phyloP scores from a whole-genome alignment of 2,113 vertebrate genomes.

The Melospiza melodia region DNA sequence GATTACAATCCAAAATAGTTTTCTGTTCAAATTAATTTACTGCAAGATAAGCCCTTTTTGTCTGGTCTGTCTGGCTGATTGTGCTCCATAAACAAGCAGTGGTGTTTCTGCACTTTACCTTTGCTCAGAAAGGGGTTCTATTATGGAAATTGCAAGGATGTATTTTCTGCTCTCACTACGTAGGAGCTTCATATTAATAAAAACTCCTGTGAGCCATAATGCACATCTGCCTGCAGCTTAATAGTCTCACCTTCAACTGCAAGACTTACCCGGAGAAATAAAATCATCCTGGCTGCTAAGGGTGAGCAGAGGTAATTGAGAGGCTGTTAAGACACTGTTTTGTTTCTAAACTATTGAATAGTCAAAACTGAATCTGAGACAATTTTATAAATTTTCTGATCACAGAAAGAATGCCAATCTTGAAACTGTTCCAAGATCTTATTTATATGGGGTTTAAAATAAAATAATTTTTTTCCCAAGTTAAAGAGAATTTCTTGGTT shows the following conservation, averaged over 20 bases:
- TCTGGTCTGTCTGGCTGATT: background rate
- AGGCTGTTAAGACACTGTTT: background rate
- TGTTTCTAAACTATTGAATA: background rate
- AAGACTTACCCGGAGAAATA: background rate
- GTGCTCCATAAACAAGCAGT: background rate
- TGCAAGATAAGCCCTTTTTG: background rate
- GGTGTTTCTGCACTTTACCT: background rate
- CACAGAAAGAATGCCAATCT: background rate
- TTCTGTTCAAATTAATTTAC: conserved; percentile 2
- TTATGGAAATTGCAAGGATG: background rate
- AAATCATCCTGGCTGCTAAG: background rate
- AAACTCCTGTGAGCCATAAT: background rate
- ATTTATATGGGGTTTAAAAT: background rate
- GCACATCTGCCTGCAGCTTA: background rate
- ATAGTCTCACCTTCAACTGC: background rate
- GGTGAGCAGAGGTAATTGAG: background rate
- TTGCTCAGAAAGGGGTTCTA: rapidly evolving
- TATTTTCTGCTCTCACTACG: background rate
- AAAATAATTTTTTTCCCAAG: background rate
- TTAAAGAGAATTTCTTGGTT: background rate
- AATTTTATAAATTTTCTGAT: background rate
- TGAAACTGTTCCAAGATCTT: background rate
- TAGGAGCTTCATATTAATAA: background rate
- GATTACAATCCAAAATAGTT: conserved; percentile 19
- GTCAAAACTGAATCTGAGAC: background rate